Evolutionary conservation across 2,888 invertebrate genomes (phyloP), one percentile per base, ranked within the genome.

Genomic region (Formica aserva): DNA sequence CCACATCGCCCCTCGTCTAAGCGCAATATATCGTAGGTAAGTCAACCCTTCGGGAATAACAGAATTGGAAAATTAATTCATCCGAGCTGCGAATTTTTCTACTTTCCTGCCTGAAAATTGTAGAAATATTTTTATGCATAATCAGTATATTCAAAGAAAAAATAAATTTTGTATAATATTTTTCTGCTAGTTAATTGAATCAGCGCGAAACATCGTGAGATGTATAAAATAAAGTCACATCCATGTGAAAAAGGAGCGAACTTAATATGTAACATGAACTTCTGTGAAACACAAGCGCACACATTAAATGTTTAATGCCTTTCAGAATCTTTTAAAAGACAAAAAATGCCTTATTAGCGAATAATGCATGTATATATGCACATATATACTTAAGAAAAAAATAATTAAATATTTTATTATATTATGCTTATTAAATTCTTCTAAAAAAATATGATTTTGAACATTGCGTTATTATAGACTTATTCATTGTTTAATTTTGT

Each of bases 1-100:
- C 66, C 65, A 82, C 81, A 81, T 57, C 35, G 77, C 38, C n/a
- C n/a, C 52, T 63, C 63, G 63, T 45, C 29, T 15, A 35, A 62
- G 22, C 45, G 29, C 26, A 15, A 57, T 55, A 57, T n/a, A 55
- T 26, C 55, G 45, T 26, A 26, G 72, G 41, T 71, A 22, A 66
- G 55, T 45, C 72, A 35, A 48, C 45, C 60, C 72, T 71, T 71
- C 13, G 15, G n/a, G 22, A 11, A 32, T 55, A 22, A 41, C 1
- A 45, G 22, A 71, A 13, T 45, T 41, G 72, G 6, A 62, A 26
- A 38, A 67, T 29, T 55, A 29, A 57, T 29, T 13, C 38, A 13
- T 63, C n/a, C 6, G 18, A 18, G 3, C 9, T 9, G 35, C 45
- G 8, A 38, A n/a, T 11, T 18, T 3, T 60, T 67, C 4, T 65